These are phyloP conservation scores for Hippopotamyrus pictus DNA, from an alignment of 2,797 vertebrate species.

Conservation along the genomic window DNA sequence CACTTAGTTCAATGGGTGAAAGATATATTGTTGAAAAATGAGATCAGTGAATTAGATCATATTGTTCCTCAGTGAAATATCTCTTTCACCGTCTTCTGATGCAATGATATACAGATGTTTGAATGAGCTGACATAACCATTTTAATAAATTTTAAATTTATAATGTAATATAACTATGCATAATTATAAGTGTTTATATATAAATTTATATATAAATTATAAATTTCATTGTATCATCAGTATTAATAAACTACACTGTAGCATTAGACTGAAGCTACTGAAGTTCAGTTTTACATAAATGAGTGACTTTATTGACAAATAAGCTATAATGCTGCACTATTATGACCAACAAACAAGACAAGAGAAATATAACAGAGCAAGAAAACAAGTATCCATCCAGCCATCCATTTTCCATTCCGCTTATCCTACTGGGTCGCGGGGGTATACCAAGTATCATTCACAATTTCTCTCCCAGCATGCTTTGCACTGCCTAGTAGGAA, in stretches of 20 bases:
- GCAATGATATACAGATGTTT: background rate
- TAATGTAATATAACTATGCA: background rate
- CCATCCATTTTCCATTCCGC: too few species aligned
- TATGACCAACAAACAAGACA: background rate
- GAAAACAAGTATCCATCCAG: background rate
- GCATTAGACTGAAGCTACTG: background rate
- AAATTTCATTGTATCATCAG: background rate
- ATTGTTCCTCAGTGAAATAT: background rate
- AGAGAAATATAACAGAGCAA: background rate
- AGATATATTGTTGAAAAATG: background rate
- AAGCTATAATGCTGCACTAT: background rate
- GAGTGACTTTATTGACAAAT: background rate
- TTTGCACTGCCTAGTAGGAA: background rate
- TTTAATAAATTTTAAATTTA: background rate
- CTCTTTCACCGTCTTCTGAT: background rate
- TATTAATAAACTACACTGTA: background rate
- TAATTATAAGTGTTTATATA: background rate
- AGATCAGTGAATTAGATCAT: background rate
- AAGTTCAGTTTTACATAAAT: background rate
- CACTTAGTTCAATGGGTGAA: background rate
- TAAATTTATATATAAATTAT: too few species aligned
- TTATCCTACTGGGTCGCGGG: too few species aligned
- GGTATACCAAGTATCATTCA: background rate
- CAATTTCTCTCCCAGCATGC: background rate
- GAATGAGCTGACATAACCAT: background rate